A percentile compares a stretch with the other conserved stretches of the same genome.
Conservation (phyloP, 2,888 invertebrate species). For the Agrotis segetum region DNA sequence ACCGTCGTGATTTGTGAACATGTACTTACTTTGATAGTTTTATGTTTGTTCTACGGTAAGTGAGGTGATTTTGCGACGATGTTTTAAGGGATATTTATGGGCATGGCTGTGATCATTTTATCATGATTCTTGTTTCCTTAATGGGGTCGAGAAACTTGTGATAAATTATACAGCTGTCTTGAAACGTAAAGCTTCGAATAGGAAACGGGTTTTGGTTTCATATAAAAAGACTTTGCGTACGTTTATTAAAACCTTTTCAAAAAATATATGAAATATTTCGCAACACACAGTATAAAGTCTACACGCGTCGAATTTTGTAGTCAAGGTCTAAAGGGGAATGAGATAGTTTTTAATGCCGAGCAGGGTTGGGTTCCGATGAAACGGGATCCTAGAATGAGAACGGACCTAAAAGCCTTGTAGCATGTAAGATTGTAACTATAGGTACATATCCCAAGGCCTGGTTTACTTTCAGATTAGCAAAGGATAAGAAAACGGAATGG, state of each 20-base stretch:
- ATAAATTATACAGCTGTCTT: neutral
- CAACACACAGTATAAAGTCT: neutral
- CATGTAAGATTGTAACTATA: neutral
- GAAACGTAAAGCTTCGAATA: neutral
- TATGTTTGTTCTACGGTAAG: conserved; percentile 47
- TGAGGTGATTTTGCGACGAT: conserved; percentile 25
- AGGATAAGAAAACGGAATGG: conserved; percentile 14
- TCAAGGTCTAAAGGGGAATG: conserved; percentile 25
- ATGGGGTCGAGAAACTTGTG: neutral
- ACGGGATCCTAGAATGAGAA: conserved; percentile 14
- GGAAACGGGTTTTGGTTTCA: neutral
- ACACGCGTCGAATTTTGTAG: conserved; percentile 15
- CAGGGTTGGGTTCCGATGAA: conserved; percentile 11
- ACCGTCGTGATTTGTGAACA: conserved; percentile 76
- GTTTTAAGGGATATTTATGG: conserved; percentile 31
- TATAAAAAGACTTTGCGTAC: neutral
- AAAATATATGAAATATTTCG: neutral
- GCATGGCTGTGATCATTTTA: conserved; percentile 1
- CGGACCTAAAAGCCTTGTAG: conserved; percentile 15
- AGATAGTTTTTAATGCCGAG: conserved; percentile 44
- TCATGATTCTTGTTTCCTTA: conserved; percentile 4
- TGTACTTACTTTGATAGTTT: conserved; percentile 58
- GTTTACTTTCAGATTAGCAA: conserved; percentile 16
- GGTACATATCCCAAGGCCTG: neutral
- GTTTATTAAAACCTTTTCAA: neutral